phyloP scores from a whole-genome alignment of 92 coral and sea anemone species.

The Heteractis magnifica region DNA sequence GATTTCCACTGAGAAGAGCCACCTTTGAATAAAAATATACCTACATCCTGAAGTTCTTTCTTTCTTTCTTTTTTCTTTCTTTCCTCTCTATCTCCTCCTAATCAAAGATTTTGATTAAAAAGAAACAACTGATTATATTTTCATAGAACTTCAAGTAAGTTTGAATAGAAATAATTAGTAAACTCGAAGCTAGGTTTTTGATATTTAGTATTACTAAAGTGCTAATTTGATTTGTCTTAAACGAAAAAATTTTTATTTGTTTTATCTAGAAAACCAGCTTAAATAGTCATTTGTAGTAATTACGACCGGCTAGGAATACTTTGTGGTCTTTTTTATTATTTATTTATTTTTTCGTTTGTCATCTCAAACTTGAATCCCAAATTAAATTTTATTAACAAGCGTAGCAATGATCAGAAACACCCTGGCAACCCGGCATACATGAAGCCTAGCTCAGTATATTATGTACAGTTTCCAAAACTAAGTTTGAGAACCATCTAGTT shows the following conservation, averaged over 20 bases:
- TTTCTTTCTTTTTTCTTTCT: neutral
- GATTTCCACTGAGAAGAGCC: too few species aligned
- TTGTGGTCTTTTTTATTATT: neutral
- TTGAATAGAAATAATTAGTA: neutral
- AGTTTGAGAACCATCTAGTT: too few species aligned
- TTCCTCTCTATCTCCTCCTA: too few species aligned
- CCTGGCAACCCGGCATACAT: neutral
- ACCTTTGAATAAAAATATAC: too few species aligned
- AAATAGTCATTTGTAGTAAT: conserved; percentile 1
- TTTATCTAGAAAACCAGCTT: neutral
- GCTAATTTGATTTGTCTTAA: neutral
- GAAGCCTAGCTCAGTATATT: too few species aligned
- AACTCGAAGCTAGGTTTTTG: neutral
- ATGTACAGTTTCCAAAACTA: too few species aligned
- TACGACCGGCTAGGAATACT: neutral
- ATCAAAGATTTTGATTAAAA: neutral
- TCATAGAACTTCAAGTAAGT: neutral
- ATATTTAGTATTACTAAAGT: neutral
- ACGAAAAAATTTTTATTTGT: neutral
- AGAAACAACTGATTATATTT: neutral
- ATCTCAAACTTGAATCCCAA: neutral
- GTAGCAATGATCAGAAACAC: neutral
- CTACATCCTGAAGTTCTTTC: neutral
- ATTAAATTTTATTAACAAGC: neutral
- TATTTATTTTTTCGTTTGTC: neutral